Evolutionary conservation across 2,888 invertebrate species (phyloP), one percentile per base, ranked within the genome.

Genomic region (Drosophila cognata): DNA sequence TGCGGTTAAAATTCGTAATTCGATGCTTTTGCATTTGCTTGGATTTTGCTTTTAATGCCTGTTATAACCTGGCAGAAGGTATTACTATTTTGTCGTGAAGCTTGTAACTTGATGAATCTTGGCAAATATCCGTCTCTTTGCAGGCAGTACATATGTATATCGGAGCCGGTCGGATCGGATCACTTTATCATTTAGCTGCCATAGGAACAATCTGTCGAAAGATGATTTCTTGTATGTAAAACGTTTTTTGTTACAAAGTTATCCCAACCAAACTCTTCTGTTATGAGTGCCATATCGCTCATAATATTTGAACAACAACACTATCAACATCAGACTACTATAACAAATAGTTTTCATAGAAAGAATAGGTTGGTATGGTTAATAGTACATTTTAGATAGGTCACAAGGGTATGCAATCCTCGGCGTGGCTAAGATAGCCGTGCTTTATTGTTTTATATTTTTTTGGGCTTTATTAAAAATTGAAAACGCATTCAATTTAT

Each of bases 401-500:
- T 46, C 16, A 8, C 16, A 46, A 46, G 46, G 16, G 46, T 46
- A 16, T 46, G 4, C 4, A 25, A 8, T 25, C 25, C 16, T 25
- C 46, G 46, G 25, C 16, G 2, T 46, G 16, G 16, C 25, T 16
- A 46, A 16, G 25, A 28, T 16, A 8, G 4, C 16, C 4, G 16
- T 28, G 36, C 18, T 25, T 46, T 28, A 60, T 60, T 58, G 33
- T 41, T 64, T 64, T 38, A n/a, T 53, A 48, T 46, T 65, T 55
- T 70, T 63, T 53, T n/a, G n/a, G 41, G 68, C 82, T 84, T 88
- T 87, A 88, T 87, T 86, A 88, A 88, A 87, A 88, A 87, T 88
- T 86, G 82, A 87, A 87, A 88, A 81, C 87, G 84, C 89, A 89
- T 88, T 88, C 89, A 88, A 88, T 88, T 88, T 87, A 89, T 88